These are phyloP conservation scores for Xylocampa areola DNA, from an alignment of 2,888 invertebrate species.

Conservation along the genomic window DNA sequence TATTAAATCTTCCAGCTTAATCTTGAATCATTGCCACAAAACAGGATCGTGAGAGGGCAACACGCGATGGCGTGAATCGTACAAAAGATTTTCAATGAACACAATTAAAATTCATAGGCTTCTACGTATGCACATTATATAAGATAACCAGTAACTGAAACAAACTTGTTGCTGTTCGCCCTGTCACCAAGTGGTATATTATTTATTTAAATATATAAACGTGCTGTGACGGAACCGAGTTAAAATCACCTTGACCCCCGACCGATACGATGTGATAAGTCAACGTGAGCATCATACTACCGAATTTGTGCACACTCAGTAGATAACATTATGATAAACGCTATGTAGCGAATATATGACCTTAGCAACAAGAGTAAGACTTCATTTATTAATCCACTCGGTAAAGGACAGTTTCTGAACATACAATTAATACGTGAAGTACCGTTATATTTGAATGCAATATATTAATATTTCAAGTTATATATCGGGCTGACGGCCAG, in stretches of 20 bases:
- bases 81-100: slow-evolving; percentile 23
- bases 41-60: slow-evolving; percentile 30
- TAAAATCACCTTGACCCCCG: slow-evolving; percentile 49
- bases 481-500: too few relatives aligned
- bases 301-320: slow-evolving; percentile 9
- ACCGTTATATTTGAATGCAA: too few relatives aligned
- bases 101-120: slow-evolving; percentile 48
- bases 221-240: slow-evolving; percentile 20
- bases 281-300: slow-evolving; percentile 10
- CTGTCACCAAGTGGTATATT: slow-evolving; percentile 9
- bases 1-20: slow-evolving; percentile 22
- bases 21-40: slow-evolving; percentile 18
- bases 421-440: too few relatives aligned
- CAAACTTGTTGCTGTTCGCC: slow-evolving; percentile 5
- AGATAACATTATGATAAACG: slow-evolving; percentile 10
- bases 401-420: too few relatives aligned
- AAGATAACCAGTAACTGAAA: slow-evolving; percentile 43
- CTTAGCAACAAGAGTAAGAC: not conserved
- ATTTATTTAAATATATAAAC: slow-evolving; percentile 33
- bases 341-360: not conserved
- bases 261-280: slow-evolving; percentile 38
- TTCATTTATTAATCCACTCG: too few relatives aligned
- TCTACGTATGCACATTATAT: slow-evolving; percentile 37
- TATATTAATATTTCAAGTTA: too few relatives aligned
- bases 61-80: slow-evolving; percentile 19